Evolutionary conservation across 2,888 invertebrate genomes (phyloP).

Genomic region (Papilio protenor): DNA sequence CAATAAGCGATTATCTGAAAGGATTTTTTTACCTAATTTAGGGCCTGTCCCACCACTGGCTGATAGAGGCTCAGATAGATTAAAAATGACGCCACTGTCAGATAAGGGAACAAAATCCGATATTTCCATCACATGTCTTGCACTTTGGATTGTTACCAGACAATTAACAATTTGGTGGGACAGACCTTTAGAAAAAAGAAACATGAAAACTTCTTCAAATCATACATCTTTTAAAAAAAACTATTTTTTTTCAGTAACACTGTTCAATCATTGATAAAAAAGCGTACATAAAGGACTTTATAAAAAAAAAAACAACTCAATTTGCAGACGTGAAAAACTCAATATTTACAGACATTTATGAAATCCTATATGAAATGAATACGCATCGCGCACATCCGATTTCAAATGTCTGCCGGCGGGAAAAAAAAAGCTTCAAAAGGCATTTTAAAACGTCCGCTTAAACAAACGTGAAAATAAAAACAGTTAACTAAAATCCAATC

Average conservation of each 20-base stretch:
- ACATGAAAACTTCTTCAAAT: background rate
- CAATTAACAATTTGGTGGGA: too few species aligned
- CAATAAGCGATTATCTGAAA: background rate
- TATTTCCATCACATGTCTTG: too few species aligned
- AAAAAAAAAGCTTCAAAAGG: conserved; percentile 38
- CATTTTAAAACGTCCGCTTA: conserved; percentile 43
- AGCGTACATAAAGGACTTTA: background rate
- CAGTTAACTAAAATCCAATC: conserved; percentile 71
- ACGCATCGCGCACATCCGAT: conserved; percentile 37
- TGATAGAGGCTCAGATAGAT: too few species aligned
- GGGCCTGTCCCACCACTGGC: too few species aligned
- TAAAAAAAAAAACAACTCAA: conserved; percentile 35
- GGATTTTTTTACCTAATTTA: background rate
- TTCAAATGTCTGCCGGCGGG: conserved; percentile 41
- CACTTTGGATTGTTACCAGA: too few species aligned
- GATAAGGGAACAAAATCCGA: too few species aligned
- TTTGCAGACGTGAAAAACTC: conserved; percentile 38
- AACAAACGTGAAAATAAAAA: conserved; percentile 56
- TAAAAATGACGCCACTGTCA: too few species aligned
- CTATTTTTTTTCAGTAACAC: background rate
- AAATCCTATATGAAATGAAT: conserved; percentile 41
- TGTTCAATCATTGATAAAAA: conserved; percentile 27
- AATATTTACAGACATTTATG: conserved; percentile 44
- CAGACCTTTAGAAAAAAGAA: background rate
- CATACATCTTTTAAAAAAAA: background rate